Percentiles rank a stretch among this genome's conserved stretches.
Conservation (phyloP, 2,113 vertebrate genomes). For the Sminthopsis crassicaudata region DNA sequence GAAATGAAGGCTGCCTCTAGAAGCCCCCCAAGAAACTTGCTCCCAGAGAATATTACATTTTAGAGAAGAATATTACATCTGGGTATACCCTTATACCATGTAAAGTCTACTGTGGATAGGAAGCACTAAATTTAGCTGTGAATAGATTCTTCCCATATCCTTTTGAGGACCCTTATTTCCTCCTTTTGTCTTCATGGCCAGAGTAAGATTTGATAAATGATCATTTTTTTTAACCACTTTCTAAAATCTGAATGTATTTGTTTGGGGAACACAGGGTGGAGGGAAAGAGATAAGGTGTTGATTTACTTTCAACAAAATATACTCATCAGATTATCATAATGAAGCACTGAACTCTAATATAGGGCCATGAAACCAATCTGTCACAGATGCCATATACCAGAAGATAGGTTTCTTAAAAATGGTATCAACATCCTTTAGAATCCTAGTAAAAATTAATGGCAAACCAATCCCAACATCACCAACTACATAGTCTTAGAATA, state of each 20-base stretch:
- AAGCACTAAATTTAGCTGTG: neutral
- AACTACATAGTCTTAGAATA: neutral
- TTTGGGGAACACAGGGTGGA: neutral
- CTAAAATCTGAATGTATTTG: neutral
- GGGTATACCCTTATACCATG: no score
- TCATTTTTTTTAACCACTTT: neutral
- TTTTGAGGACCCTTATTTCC: neutral
- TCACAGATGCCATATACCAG: neutral
- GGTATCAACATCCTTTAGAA: neutral
- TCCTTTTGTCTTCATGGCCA: neutral
- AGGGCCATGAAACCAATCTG: neutral
- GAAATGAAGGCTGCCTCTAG: no score
- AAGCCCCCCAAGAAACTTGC: no score
- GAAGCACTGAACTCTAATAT: neutral
- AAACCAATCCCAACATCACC: neutral
- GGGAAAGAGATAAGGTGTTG: neutral
- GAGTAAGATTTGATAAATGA: neutral
- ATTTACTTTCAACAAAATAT: neutral
- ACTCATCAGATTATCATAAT: neutral
- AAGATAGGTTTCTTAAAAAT: neutral
- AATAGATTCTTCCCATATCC: neutral
- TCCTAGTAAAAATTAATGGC: neutral
- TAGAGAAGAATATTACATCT: no score
- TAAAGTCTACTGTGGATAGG: neutral
- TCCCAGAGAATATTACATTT: no score